Percentiles rank a stretch among this genome's conserved stretches.
Conservation (phyloP, 2,888 invertebrate species). For the Erannis defoliaria region DNA sequence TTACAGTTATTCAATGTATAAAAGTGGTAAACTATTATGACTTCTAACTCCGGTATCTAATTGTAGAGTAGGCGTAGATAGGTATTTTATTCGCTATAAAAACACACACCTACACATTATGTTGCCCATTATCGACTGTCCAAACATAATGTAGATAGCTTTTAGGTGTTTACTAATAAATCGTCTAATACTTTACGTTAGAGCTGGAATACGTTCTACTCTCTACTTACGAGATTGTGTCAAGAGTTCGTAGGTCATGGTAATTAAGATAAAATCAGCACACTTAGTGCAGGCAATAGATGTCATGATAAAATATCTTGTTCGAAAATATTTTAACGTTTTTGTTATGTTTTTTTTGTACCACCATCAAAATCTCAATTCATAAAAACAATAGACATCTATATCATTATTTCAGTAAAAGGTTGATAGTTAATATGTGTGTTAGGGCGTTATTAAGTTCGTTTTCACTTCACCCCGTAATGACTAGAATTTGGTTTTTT, state of each 20-base stretch:
- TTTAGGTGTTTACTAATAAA: constrained; percentile 57
- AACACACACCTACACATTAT: constrained; percentile 48
- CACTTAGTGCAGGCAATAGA: constrained; percentile 19
- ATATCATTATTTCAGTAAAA: too few relatives aligned
- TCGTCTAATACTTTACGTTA: constrained; percentile 43
- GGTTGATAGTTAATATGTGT: too few relatives aligned
- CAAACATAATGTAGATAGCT: constrained; percentile 64
- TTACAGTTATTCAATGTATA: constrained; percentile 10
- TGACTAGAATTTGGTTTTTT: too few relatives aligned
- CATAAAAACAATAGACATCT: too few relatives aligned
- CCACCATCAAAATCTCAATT: background rate
- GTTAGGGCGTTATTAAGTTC: too few relatives aligned
- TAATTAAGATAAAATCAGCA: constrained; percentile 36
- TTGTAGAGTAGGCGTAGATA: constrained; percentile 44
- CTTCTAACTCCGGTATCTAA: constrained; percentile 32
- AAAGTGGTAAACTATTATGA: background rate
- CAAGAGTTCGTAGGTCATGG: constrained; percentile 38
- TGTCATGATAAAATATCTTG: constrained; percentile 18
- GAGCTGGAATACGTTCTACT: constrained; percentile 35
- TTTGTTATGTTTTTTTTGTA: constrained; percentile 2
- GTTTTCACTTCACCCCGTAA: too few relatives aligned
- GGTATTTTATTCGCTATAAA: constrained; percentile 49
- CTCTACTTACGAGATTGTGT: constrained; percentile 29
- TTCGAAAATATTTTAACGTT: constrained; percentile 11
- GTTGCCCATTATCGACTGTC: constrained; percentile 64